Conservation (phyloP, 2,888 invertebrate species). For the Megalurothrips usitatus region DNA sequence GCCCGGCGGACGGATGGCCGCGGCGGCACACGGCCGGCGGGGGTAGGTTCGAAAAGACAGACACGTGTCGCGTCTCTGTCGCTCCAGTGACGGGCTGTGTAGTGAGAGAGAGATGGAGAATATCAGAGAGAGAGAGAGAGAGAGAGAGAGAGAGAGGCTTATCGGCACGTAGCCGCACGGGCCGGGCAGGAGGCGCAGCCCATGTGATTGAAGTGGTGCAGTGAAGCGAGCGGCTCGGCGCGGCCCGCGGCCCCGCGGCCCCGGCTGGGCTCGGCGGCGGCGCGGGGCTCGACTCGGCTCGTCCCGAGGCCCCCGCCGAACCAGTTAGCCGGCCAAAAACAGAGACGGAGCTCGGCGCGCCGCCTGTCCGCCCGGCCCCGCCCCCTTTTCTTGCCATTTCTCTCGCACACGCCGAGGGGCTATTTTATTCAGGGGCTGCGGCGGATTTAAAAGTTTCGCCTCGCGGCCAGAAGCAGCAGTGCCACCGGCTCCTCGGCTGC, state of each 20-base stretch:
- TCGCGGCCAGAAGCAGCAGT: background rate
- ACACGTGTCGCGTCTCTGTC: background rate
- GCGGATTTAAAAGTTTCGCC: background rate
- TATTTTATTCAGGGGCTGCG: too few relatives aligned
- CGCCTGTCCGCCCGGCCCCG: background rate
- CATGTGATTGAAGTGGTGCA: conserved; percentile 6
- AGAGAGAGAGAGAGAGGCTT: background rate
- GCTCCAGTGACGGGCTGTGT: background rate
- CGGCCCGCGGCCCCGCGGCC: background rate
- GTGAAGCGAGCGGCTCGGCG: background rate
- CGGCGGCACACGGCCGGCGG: background rate
- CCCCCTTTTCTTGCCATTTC: background rate
- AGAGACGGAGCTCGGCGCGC: background rate
- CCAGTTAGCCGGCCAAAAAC: background rate
- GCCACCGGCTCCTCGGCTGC: too few relatives aligned
- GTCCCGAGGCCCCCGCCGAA: background rate
- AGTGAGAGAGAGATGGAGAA: background rate
- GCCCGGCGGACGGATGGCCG: too few relatives aligned
- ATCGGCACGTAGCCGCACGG: background rate
- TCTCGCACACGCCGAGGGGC: background rate
- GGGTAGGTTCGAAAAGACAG: background rate
- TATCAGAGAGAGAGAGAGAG: background rate
- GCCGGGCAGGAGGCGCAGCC: background rate
- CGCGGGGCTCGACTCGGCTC: background rate
- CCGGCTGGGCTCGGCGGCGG: background rate